Evolutionary conservation across 2,113 vertebrate genomes (phyloP), one percentile per base, ranked within the genome.

Genomic region (Chamaea fasciata): DNA sequence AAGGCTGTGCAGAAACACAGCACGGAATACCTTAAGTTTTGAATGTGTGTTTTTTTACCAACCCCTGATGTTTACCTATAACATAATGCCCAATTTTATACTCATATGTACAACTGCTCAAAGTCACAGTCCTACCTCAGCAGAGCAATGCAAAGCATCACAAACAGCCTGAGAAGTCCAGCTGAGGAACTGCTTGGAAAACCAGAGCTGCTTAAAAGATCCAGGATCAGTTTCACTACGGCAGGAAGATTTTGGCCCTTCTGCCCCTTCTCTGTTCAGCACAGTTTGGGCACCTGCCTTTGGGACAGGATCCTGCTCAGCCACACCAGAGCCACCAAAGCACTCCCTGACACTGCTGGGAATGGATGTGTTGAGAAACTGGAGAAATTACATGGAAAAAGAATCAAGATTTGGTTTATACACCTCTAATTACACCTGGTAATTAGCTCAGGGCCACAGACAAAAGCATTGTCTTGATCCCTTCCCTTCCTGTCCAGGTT

Each of bases 61-160:
- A 28, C 14, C 50, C 4, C 67, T 42, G 39, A 59, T 7, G 14
- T 10, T 76, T 26, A 47, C 63, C 28, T 50, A 24, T 7, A 27
- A 69, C 89, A 28, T 0, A 13, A 47, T 7, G 46, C 33, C 33
- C 4, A 12, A 8, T 70, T 87, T 57, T 27, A 67, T 9, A 33
- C 7, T 17, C 35, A 4, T 0, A 0, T 9, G 14, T 23, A 28
- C n/a, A 69, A 37, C 37, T 2, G 26, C 5, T 44, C 49, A 20
- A 31, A 30, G 15, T 8, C 33, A 30, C 30, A 21, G 83, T 21
- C 50, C 78, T 12, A 30, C 33, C 56, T 75, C 28, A 7, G 20
- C 0, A 50, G 28, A 82, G 47, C 39, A 63, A 55, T 1, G 30
- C 47, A 79, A 68, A 83, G 37, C 46, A 26, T 18, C 35, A 42